Conservation (phyloP, 2,113 vertebrate genomes). For the Girardinichthys multiradiatus region DNA sequence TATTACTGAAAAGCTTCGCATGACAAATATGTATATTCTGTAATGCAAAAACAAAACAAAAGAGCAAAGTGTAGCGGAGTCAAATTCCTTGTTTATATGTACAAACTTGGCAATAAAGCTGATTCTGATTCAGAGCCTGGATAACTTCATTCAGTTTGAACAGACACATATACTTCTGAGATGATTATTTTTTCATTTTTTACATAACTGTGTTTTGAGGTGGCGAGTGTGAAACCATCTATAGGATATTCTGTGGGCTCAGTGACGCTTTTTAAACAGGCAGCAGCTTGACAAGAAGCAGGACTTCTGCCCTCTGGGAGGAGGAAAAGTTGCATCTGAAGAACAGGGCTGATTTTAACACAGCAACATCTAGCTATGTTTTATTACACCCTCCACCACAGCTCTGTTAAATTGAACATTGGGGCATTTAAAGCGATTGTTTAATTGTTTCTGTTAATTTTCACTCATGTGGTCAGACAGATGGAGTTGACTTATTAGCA, state of each 20-base stretch:
- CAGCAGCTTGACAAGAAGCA: slow-evolving; percentile 53
- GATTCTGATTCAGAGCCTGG: no score
- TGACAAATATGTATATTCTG: no score
- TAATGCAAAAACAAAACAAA: no score
- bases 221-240: not conserved
- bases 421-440: slow-evolving; percentile 32
- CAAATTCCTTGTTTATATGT: no score
- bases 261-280: slow-evolving; percentile 46
- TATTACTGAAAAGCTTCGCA: no score
- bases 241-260: slow-evolving; percentile 5
- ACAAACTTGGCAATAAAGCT: no score
- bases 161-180: not conserved
- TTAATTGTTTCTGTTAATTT: slow-evolving; percentile 29
- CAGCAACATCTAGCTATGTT: slow-evolving; percentile 1
- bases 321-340: slow-evolving; percentile 54
- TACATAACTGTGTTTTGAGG: not conserved
- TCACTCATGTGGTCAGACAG: slow-evolving; percentile 44
- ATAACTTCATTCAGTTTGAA: not conserved
- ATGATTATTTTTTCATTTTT: not conserved
- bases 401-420: slow-evolving; percentile 32
- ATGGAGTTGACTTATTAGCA: slow-evolving; percentile 26
- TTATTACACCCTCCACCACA: slow-evolving; percentile 12
- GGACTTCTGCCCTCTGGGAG: slow-evolving; percentile 41
- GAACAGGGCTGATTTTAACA: not conserved
- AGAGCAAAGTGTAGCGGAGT: no score